Evolutionary conservation across 2,888 invertebrate species (phyloP), one percentile per base, ranked within the genome.

Genomic region (Imbricaverruca yamaguchii): DNA sequence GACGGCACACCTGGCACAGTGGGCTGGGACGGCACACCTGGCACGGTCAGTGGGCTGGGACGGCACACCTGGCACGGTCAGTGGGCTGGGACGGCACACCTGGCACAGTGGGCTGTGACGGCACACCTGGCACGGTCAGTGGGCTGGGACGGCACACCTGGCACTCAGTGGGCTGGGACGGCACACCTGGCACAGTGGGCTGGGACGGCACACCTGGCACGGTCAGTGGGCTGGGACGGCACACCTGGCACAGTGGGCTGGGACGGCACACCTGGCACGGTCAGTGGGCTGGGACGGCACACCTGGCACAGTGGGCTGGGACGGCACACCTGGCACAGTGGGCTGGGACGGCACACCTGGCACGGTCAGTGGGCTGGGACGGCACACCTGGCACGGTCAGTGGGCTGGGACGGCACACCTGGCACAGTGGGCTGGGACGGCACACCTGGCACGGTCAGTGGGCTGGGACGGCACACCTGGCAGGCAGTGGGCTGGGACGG

Each of bases 381-480:
- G 91, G 90, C 6, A 87, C 89, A 0, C 85, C 86, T 39, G 89
- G 91, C 81, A 88, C 89, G 85, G 93, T 93, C 86, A 90, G 89
- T 39, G 39, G 39, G 39, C 39, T 39, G 39, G 39, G n/a, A n/a
- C n/a, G n/a, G n/a, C n/a, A n/a, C n/a, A n/a, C n/a, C n/a, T n/a
- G n/a, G n/a, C n/a, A n/a, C n/a, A n/a, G n/a, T n/a, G n/a, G n/a
- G 93, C 87, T 94, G 90, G 84, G 88, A 90, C 63, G 91, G 90
- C 6, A 87, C 89, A 0, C 85, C 86, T 39, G 89, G 91, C 81
- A 88, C 89, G 85, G 93, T 93, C 86, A 90, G 89, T 39, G 39
- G 39, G 39, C 39, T 39, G 39, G 39, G n/a, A n/a, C n/a, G n/a
- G n/a, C n/a, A n/a, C n/a, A n/a, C n/a, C n/a, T n/a, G n/a, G n/a